Evolutionary conservation across 2,113 vertebrate species (phyloP).

Genomic region (Antidorcas marsupialis): DNA sequence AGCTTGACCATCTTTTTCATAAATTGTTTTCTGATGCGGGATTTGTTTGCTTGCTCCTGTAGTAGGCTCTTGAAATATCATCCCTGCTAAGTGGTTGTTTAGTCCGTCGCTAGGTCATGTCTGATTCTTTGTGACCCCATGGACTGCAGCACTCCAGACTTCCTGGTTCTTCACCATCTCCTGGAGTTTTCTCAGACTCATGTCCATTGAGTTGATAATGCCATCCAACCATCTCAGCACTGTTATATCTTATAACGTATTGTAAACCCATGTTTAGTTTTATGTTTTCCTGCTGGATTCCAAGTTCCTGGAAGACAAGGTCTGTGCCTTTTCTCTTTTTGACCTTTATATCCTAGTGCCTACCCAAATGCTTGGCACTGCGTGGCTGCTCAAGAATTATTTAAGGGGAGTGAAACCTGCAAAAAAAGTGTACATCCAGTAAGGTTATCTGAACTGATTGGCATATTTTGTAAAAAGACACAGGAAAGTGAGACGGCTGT

Average conservation of each 20-base stretch:
- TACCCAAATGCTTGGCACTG: background rate
- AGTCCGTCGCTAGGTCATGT: accelerated
- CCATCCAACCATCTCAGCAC: background rate
- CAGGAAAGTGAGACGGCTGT: background rate
- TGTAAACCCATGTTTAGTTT: background rate
- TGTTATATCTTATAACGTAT: background rate
- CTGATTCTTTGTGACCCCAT: background rate
- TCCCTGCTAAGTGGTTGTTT: background rate
- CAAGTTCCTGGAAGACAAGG: background rate
- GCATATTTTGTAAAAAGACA: background rate
- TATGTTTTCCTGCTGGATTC: background rate
- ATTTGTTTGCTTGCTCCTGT: background rate
- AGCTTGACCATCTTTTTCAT: background rate
- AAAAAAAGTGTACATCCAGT: background rate
- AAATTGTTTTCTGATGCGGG: background rate
- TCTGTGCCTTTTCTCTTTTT: background rate
- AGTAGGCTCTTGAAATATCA: background rate
- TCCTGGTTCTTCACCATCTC: background rate
- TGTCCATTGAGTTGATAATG: background rate
- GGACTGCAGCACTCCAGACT: background rate
- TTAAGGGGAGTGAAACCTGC: background rate
- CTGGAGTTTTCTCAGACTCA: background rate
- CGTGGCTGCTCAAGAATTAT: background rate
- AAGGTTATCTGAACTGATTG: background rate
- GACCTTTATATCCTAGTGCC: background rate